A percentile compares a stretch with the other conserved stretches of the same genome.
Evolutionary conservation across 2,797 vertebrate genomes (phyloP).

Genomic region (Pangasius djambal): DNA sequence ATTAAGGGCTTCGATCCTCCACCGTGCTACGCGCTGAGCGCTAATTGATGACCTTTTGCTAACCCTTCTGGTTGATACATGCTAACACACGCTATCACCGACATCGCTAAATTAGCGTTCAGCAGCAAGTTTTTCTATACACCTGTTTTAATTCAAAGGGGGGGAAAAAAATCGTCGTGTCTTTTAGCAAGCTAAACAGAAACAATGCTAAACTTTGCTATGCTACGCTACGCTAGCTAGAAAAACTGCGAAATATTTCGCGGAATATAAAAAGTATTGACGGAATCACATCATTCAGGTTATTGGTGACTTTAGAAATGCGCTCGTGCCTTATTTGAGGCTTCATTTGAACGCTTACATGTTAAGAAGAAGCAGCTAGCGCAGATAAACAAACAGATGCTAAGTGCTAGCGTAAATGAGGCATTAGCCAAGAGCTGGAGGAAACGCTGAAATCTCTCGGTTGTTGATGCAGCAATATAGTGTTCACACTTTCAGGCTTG

Average conservation of each 20-base stretch:
- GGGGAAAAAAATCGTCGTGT: too few species aligned
- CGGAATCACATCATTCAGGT: too few species aligned
- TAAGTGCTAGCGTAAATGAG: not conserved
- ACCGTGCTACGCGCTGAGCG: not conserved
- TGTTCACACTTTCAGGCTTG: slow-evolving; percentile 9
- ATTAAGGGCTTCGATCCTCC: slow-evolving; percentile 33
- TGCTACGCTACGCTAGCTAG: not conserved
- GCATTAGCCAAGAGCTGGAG: not conserved
- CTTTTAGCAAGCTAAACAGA: not conserved
- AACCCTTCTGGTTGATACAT: not conserved
- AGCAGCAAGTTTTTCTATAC: not conserved
- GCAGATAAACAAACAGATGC: not conserved
- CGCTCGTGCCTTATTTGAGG: not conserved
- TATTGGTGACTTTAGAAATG: not conserved
- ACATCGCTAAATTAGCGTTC: slow-evolving; percentile 3
- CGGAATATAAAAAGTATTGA: not conserved
- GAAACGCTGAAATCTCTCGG: slow-evolving; percentile 3
- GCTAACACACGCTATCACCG: not conserved
- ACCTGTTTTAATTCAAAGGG: not conserved
- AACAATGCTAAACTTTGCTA: not conserved
- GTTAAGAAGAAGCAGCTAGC: not conserved
- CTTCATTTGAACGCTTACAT: too few species aligned
- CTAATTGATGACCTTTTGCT: slow-evolving; percentile 23
- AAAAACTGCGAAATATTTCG: not conserved
- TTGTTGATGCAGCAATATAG: slow-evolving; percentile 12